Conservation (phyloP, 2,113 vertebrate species). For the Cervus canadensis region DNA sequence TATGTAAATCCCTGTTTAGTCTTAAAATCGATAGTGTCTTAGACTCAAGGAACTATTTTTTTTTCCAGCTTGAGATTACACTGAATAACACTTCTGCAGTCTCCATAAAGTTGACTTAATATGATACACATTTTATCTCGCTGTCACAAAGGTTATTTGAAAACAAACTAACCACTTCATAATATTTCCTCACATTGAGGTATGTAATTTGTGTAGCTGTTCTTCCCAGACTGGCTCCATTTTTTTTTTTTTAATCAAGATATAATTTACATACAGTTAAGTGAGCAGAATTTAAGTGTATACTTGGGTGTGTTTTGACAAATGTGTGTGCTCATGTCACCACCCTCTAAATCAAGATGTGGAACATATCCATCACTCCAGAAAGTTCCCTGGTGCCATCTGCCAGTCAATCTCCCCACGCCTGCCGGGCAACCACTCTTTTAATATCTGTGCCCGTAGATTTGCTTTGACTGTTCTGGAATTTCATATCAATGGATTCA, state of each 20-base stretch:
- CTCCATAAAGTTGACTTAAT: background rate
- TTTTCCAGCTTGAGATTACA: background rate
- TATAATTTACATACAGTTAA: background rate
- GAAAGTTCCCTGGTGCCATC: background rate
- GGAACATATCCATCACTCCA: background rate
- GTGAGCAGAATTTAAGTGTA: background rate
- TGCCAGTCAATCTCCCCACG: background rate
- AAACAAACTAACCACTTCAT: background rate
- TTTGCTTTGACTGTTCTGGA: background rate
- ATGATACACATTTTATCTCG: background rate
- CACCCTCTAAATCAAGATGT: background rate
- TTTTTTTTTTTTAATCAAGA: background rate
- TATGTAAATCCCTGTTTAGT: background rate
- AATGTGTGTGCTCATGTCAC: accelerated
- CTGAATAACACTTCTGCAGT: background rate
- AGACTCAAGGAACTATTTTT: background rate
- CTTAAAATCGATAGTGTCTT: background rate
- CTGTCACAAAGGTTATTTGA: background rate
- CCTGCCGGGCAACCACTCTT: accelerated
- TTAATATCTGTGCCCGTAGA: background rate
- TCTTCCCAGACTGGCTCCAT: background rate
- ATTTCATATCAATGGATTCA: accelerated
- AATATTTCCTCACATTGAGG: background rate
- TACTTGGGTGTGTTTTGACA: background rate
- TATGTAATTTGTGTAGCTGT: background rate